Evolutionary conservation across 30 jellyfish, hydroid and myxozoan species (phyloP).

Genomic region (Cassiopea xamachana): DNA sequence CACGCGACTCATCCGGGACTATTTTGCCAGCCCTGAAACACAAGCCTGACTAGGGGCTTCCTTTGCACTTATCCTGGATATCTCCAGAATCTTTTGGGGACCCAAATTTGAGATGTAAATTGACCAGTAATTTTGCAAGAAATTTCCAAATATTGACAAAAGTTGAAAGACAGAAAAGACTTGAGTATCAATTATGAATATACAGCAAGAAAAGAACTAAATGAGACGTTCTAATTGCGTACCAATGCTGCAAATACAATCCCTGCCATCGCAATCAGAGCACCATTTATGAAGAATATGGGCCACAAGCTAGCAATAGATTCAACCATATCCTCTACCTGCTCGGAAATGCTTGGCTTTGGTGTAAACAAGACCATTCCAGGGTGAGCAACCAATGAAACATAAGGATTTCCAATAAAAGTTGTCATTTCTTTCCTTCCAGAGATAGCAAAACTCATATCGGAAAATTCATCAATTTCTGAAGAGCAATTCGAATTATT

Average conservation of each 20-base stretch:
- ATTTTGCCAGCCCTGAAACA: no score
- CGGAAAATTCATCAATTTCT: conserved; percentile 62
- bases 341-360: conserved; percentile 45
- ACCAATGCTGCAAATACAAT: conserved; percentile 57
- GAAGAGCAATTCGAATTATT: background rate
- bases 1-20: no score
- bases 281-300: conserved; percentile 32
- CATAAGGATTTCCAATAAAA: conserved; percentile 55
- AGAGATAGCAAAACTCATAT: conserved; percentile 57
- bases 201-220: no score
- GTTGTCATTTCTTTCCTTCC: conserved; percentile 56
- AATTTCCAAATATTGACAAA: no score
- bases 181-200: no score
- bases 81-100: no score
- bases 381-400: conserved; percentile 63
- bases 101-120: no score
- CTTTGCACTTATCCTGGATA: no score
- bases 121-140: no score
- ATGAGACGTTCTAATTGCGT: background rate
- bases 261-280: conserved; percentile 60
- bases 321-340: conserved; percentile 23
- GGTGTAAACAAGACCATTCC: conserved; percentile 66
- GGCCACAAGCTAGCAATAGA: conserved; percentile 64
- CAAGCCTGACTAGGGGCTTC: no score
- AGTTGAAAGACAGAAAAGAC: no score